Evolutionary conservation across 2,797 vertebrate genomes (phyloP).

Genomic region (Anguilla marmorata): DNA sequence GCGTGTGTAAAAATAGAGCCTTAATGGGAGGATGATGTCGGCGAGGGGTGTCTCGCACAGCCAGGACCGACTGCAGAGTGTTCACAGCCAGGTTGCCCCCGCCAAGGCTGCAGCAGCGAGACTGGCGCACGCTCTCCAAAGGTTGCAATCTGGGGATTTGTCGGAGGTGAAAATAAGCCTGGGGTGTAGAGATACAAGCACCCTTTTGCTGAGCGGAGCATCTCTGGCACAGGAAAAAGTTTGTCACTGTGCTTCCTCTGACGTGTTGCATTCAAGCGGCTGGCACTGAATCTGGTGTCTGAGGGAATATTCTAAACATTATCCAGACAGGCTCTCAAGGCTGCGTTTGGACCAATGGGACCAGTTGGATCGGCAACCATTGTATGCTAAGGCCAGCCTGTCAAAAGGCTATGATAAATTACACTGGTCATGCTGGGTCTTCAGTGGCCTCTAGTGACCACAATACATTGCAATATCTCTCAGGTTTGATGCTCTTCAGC

Average conservation of each 20-base stretch:
- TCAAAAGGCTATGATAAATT: background rate
- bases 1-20: conserved; percentile 11
- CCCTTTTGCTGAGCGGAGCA: background rate
- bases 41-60: background rate
- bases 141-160: background rate
- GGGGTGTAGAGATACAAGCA: background rate
- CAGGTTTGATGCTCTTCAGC: background rate
- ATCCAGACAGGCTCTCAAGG: background rate
- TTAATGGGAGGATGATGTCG: conserved; percentile 8
- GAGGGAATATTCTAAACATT: background rate
- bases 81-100: background rate
- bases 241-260: background rate
- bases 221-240: background rate
- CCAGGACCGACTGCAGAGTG: background rate
- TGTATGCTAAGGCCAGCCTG: background rate
- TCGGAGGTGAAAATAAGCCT: background rate
- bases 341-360: background rate
- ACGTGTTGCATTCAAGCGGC: background rate
- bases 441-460: background rate
- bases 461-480: background rate
- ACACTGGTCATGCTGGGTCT: background rate
- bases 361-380: background rate
- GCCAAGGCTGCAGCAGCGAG: background rate
- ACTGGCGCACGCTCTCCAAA: too few species aligned
- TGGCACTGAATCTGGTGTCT: background rate